A percentile compares a stretch with the other conserved stretches of the same genome.
Evolutionary conservation across 2,888 invertebrate species (phyloP).

Genomic region (Erebia aethiops): DNA sequence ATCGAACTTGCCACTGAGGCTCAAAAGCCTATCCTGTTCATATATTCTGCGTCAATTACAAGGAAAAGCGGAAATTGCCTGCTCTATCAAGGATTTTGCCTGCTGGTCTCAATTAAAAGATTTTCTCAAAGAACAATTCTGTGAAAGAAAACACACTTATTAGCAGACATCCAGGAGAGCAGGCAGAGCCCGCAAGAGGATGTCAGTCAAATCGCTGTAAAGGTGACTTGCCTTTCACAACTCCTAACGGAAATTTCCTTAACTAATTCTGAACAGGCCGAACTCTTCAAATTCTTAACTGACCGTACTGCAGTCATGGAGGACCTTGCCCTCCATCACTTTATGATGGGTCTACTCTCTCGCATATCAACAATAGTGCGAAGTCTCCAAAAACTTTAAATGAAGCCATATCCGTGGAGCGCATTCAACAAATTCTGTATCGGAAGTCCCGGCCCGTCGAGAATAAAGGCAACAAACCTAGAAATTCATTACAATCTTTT

Average conservation of each 20-base stretch:
- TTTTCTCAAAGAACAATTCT: constrained; percentile 38
- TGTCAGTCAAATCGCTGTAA: too few relatives aligned
- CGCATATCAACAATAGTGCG: constrained; percentile 31
- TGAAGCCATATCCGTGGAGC: constrained; percentile 37
- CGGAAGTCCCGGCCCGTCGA: not conserved
- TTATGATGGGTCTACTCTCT: constrained; percentile 34
- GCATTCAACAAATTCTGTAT: constrained; percentile 23
- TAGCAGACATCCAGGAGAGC: constrained; percentile 18
- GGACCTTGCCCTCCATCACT: constrained; percentile 39
- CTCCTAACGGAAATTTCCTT: not conserved
- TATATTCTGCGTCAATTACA: constrained; percentile 39
- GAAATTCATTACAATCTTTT: too few relatives aligned
- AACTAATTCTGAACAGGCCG: constrained; percentile 28
- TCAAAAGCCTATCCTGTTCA: constrained; percentile 36
- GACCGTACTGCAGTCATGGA: constrained; percentile 42
- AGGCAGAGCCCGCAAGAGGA: too few relatives aligned
- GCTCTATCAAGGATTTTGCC: constrained; percentile 29
- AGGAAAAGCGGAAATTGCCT: constrained; percentile 39
- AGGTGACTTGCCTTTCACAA: not conserved
- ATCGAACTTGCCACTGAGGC: constrained; percentile 27
- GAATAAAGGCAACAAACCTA: not conserved
- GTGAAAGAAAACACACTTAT: constrained; percentile 36
- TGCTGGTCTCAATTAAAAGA: constrained; percentile 35
- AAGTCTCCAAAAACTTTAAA: constrained; percentile 31
- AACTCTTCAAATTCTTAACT: constrained; percentile 18